Base-by-base conservation (phyloP, 2,113 vertebrate genomes). In the Deroptyus accipitrinus region DNA sequence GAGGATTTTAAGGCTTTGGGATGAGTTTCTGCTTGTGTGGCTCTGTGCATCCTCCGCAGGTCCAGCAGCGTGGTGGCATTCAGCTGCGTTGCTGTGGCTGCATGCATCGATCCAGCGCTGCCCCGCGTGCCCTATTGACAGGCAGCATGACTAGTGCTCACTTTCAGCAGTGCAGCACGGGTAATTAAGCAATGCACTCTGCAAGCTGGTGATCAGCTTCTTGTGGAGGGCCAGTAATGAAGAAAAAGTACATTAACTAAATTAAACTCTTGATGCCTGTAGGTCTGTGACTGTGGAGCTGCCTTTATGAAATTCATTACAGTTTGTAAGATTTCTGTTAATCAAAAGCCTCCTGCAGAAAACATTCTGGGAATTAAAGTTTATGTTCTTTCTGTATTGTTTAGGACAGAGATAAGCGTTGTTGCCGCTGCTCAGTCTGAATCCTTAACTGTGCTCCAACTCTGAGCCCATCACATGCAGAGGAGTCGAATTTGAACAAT, bases 181-280 rank as follows among this genome's bases (percentile, higher is more conserved):
- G 67, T 97, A 97, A 98, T 98, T 98, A 98, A 98, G 94, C 90
- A 96, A 96, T 98, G 96, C 94, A 85, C 96, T 98, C 97, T 55
- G 55, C 83, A 92, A 97, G 94, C 83, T 97, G 93, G 95, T 95
- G 97, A 96, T 94, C 93, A 92, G 92, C 85, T 96, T 97, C 97
- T 96, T 67, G 78, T 81, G 80, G 95, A 97, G 90, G 83, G 82
- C 95, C 97, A 95, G 68, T 97, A 97, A 98, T 97, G 97, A 98
- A 96, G 97, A 97, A 97, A 97, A 97, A 98, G 95, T 98, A 77
- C 97, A 97, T 98, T 98, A 98, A 97, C 91, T 83, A 97, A 97
- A 98, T 98, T 97, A 97, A 98, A 97, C 94, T 94, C 92, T 70
- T 31, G 69, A 49, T 95, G 96, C 95, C 96, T 93, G 59, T 93